These are phyloP conservation scores for Halictus rubicundus DNA, from an alignment of 1,140 invertebrate genomes.

Conservation along the genomic window DNA sequence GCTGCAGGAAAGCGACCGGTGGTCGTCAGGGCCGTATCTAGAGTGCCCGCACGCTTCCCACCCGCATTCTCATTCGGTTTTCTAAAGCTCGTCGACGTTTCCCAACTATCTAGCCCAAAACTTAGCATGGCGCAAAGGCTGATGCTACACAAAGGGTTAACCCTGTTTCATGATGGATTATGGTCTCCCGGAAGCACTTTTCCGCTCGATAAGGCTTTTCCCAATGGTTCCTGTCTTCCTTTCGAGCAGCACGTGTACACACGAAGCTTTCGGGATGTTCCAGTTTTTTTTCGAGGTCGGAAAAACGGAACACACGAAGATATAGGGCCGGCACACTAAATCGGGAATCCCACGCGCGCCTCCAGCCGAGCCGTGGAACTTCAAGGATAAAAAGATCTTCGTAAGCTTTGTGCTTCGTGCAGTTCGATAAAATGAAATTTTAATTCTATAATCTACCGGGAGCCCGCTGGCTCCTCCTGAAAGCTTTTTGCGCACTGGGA, in stretches of 20 bases:
- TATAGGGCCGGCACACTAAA: background rate
- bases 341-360: background rate
- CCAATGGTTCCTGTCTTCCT: background rate
- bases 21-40: too few relatives aligned
- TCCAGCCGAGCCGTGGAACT: background rate
- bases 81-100: too few relatives aligned
- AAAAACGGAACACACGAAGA: conserved; percentile 1
- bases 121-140: too few relatives aligned
- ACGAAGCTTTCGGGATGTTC: background rate
- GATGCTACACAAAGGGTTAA: too few relatives aligned
- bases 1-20: too few relatives aligned
- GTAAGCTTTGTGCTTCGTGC: background rate
- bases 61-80: too few relatives aligned
- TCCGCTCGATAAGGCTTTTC: background rate
- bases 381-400: background rate
- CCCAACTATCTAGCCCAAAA: too few relatives aligned
- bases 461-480: background rate
- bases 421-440: background rate
- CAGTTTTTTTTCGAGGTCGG: background rate
- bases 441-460: background rate
- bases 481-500: background rate
- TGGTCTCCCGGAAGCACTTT: too few relatives aligned
- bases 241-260: conserved; percentile 8
- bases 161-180: too few relatives aligned
- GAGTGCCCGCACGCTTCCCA: too few relatives aligned